Evolutionary conservation across 2,797 vertebrate species (phyloP).

Genomic region (Bryconaethiops microstoma): DNA sequence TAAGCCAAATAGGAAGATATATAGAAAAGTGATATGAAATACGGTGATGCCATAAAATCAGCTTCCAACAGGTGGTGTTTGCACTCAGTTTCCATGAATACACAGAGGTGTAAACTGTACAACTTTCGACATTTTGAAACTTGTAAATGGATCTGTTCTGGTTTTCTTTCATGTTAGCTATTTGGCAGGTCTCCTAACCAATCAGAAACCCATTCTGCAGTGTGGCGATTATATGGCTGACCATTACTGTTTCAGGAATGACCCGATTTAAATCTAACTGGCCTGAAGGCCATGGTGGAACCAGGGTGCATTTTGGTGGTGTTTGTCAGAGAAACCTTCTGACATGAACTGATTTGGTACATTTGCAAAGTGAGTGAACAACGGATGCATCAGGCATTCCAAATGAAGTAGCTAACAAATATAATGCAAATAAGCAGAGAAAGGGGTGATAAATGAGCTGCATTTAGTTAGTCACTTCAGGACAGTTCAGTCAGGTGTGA

Average conservation of each 20-base stretch:
- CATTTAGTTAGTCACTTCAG: constrained; percentile 37
- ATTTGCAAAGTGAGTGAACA: neutral
- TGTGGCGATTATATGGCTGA: neutral
- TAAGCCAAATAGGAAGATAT: no score
- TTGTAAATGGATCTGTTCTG: no score
- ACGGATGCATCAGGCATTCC: neutral
- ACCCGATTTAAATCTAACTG: neutral
- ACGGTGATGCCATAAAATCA: no score
- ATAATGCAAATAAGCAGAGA: neutral
- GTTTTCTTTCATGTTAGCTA: no score
- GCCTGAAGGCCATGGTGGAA: neutral
- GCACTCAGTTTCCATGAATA: no score
- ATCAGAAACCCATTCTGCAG: neutral
- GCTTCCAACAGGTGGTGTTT: no score
- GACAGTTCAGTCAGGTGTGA: constrained; percentile 37
- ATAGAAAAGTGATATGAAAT: no score
- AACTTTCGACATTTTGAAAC: no score
- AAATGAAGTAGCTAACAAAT: neutral
- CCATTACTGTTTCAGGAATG: neutral
- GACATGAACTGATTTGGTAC: neutral
- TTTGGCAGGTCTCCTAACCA: neutral
- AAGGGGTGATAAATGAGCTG: neutral
- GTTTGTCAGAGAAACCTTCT: neutral
- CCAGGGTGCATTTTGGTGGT: neutral
- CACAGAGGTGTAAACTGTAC: no score